Percentiles rank a stretch among this genome's conserved stretches.
phyloP scores from a whole-genome alignment of 1,140 invertebrate genomes.

The Halyomorpha halys region DNA sequence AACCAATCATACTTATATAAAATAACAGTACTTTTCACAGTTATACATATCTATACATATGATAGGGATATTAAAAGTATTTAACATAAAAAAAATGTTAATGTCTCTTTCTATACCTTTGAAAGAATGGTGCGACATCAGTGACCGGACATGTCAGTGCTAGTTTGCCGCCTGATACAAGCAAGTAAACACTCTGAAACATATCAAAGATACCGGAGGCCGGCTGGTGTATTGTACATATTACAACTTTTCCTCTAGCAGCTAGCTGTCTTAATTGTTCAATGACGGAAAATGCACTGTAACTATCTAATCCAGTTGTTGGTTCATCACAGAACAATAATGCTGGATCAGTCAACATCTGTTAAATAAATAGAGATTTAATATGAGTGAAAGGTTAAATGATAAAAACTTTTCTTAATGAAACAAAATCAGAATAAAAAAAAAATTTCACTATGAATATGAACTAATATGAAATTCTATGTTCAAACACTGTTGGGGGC shows the following conservation, averaged over 20 bases:
- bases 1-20: no score
- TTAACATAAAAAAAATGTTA: neutral
- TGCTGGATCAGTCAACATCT: constrained; percentile 84
- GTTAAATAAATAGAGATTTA: constrained; percentile 26
- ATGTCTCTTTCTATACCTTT: constrained; percentile 27
- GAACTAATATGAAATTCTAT: no score
- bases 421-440: no score
- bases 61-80: no score
- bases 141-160: constrained; percentile 57
- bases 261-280: constrained; percentile 54
- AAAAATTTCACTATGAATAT: no score
- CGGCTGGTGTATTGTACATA: constrained; percentile 80
- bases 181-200: constrained; percentile 66
- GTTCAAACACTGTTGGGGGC: no score
- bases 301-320: constrained; percentile 80
- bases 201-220: constrained; percentile 71
- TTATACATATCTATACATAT: no score
- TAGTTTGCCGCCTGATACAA: constrained; percentile 62
- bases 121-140: constrained; percentile 18
- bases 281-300: constrained; percentile 61
- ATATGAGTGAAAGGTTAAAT: no score
- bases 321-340: constrained; percentile 94
- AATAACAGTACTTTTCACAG: no score
- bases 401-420: no score
- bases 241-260: constrained; percentile 56